Conservation (phyloP, 2,113 vertebrate species). For the Malurus melanocephalus region DNA sequence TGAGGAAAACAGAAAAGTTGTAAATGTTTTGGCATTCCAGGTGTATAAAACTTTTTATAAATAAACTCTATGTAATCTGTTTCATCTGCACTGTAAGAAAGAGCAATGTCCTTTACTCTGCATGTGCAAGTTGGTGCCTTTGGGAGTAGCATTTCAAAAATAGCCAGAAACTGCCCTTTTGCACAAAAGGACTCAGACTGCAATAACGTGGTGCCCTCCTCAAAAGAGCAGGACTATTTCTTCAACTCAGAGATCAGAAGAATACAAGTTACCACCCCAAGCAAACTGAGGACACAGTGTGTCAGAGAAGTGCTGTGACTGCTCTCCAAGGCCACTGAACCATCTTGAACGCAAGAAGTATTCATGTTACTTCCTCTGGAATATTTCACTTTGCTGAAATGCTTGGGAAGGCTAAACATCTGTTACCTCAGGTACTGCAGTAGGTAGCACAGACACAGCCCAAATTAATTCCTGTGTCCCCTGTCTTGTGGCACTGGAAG, state of each 20-base stretch:
- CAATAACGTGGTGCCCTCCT: background rate
- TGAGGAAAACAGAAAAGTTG: background rate
- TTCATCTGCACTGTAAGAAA: slow-evolving; percentile 26
- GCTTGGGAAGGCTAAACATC: background rate
- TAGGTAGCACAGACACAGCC: background rate
- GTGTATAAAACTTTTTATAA: slow-evolving; percentile 41
- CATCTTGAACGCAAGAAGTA: background rate
- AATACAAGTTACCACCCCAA: background rate
- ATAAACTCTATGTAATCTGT: slow-evolving; percentile 36
- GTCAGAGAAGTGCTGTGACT: background rate
- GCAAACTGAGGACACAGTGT: background rate
- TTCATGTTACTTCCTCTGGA: background rate
- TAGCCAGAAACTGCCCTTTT: background rate
- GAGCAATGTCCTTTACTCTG: slow-evolving; percentile 5
- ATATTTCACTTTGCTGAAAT: background rate
- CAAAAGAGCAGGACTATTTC: background rate
- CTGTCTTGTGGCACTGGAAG: background rate
- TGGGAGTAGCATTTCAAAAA: slow-evolving; percentile 1
- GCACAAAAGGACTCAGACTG: background rate
- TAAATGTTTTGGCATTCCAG: slow-evolving; percentile 55
- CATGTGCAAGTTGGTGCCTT: slow-evolving; percentile 31
- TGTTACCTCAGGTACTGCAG: background rate
- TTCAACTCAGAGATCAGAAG: background rate
- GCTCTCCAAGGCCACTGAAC: background rate
- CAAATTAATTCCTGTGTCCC: background rate